Evolutionary conservation across 2,113 vertebrate genomes (phyloP), one percentile per base, ranked within the genome.

Genomic region (Coryphaenoides rupestris): DNA sequence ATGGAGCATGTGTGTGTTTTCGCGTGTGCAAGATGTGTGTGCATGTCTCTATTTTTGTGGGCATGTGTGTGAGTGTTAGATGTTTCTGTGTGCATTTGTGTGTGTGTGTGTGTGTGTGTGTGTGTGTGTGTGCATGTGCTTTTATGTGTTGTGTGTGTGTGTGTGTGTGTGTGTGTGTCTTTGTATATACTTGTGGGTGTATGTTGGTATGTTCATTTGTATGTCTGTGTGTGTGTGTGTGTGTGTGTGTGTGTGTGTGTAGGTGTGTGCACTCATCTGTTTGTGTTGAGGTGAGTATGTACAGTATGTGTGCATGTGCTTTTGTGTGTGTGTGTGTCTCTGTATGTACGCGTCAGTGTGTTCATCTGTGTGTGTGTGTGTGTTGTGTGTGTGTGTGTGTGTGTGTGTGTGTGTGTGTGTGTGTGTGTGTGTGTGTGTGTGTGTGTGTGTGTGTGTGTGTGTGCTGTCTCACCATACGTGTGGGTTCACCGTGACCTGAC

Each of bases 401-500:
- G 6, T 28, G 28, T 33, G 28, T 33, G 28, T 5, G 28, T 33
- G 28, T 33, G 28, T 33, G 28, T 33, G 28, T 33, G 6, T 33
- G 28, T 33, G 15, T 61, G 19, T 22, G 6, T 57, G 28, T 60
- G 52, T 61, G 6, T 65, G 26, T 53, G 17, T 59, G 57, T 58
- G 5, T 33, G 45, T 66, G 52, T 24, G 52, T 45, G 17, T 57
- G 49, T n/a, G n/a, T 49, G 15, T 58, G 53, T 52, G 61, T 55
- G 19, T 33, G 63, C 6, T 71, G 68, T 40, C 70, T 55, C 64
- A 68, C 72, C 78, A 73, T 74, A 66, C 67, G 66, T 56, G 63
- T 63, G 72, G 77, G 73, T 56, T 76, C 56, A 45, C 74, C 72
- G 55, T 78, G 70, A 84, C 76, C 75, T 56, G 49, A 16, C 52